Evolutionary conservation across 2,797 vertebrate genomes (phyloP).

Genomic region (Spea hammondii): DNA sequence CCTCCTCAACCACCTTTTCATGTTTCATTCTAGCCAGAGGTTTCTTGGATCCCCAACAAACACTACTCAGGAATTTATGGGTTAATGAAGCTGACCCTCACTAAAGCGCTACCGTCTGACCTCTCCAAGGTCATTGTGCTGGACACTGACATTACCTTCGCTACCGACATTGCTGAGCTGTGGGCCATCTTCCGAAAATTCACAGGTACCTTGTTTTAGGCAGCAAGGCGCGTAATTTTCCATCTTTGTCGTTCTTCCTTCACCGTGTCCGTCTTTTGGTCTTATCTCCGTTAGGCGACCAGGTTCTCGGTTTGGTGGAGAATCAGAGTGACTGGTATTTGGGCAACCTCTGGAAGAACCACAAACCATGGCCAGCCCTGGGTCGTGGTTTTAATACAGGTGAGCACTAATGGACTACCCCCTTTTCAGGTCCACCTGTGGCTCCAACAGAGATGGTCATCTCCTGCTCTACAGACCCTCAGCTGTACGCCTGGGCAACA

Average conservation of each 20-base stretch:
- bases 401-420: conserved; percentile 50
- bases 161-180: conserved; percentile 92
- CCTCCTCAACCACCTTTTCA: too few relatives aligned
- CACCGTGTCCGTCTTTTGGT: background rate
- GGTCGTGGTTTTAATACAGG: conserved; percentile 97
- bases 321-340: conserved; percentile 98
- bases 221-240: background rate
- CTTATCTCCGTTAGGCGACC: conserved; percentile 74
- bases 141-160: conserved; percentile 96
- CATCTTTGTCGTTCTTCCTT: background rate
- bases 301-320: conserved; percentile 93
- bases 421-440: too few relatives aligned
- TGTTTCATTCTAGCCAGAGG: conserved; percentile 74
- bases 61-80: conserved; percentile 97
- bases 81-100: conserved; percentile 93
- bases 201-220: conserved; percentile 71
- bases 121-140: conserved; percentile 92
- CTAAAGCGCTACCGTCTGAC: conserved; percentile 80
- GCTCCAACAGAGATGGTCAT: too few relatives aligned
- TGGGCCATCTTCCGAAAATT: conserved; percentile 93
- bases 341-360: conserved; percentile 96
- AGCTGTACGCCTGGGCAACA: too few relatives aligned
- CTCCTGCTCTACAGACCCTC: too few relatives aligned
- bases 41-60: conserved; percentile 97
- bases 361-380: conserved; percentile 84